Evolutionary conservation across 2,113 vertebrate genomes (phyloP), one percentile per base, ranked within the genome.

Genomic region (Proterorhinus semilunaris): DNA sequence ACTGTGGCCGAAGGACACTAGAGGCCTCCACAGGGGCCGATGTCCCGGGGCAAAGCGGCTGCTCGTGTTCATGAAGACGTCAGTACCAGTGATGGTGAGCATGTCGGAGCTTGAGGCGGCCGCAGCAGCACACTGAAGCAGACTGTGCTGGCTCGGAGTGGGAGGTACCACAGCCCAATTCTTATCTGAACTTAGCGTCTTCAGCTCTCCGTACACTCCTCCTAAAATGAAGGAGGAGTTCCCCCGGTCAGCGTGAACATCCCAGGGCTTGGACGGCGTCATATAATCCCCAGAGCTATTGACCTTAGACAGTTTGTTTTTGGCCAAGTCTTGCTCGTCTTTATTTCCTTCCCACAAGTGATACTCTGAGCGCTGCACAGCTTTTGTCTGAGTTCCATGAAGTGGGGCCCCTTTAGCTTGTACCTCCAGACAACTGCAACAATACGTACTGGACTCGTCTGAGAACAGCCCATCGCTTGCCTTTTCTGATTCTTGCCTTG

Each of bases 191-290:
- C 91, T 94, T 74, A 98, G 92, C n/a, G 92, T 93, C 91, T 95
- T 96, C 55, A 99, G 91, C 85, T 99, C 97, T 69, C 97, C 98
- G 15, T 99, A 99, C 13, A 99, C 98, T 10, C 98, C 98, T 62
- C 97, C 98, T 13, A 97, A 94, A 74, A 99, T 97, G 89, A 99
- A 99, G 0, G 97, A 98, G 0, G 97, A 91, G 65, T 86, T 95
- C 52, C 97, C 96, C 82, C 92, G 95, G 71, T 96, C 95, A n/a
- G 95, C 91, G 85, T 89, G 92, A 64, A 87, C 81, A 68, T 95
- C 95, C 97, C 98, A 99, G 13, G 97, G 96, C 84, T 95, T 96
- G 17, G 96, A 95, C 78, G 97, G 97, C 48, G 96, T 97, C 51
- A 94, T 98, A 53, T 99, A 99, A 84, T 99, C 98, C 59, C 98